A percentile compares a stretch with the other conserved stretches of the same genome.
Evolutionary conservation across 2,888 invertebrate genomes (phyloP).

Genomic region (Acanthopleura granulata): DNA sequence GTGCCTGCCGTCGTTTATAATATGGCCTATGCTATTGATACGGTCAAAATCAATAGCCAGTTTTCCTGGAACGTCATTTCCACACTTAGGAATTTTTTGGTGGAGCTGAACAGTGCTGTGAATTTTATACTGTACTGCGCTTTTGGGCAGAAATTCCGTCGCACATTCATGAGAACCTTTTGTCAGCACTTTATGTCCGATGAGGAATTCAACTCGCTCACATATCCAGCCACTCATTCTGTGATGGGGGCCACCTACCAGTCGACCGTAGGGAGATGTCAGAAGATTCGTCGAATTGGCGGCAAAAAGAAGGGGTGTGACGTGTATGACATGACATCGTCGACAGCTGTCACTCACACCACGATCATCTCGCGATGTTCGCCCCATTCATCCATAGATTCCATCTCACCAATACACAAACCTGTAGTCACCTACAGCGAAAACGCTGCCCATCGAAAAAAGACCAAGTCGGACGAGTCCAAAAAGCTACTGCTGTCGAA

Average conservation of each 20-base stretch:
- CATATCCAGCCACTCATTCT: constrained; percentile 31
- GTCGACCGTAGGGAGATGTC: constrained; percentile 13
- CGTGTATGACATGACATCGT: constrained; percentile 24
- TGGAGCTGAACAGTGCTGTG: constrained; percentile 96
- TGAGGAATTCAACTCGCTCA: constrained; percentile 53
- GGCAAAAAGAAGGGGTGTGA: constrained; percentile 8
- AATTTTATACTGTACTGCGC: constrained; percentile 98
- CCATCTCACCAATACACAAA: constrained; percentile 5
- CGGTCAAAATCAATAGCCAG: constrained; percentile 73
- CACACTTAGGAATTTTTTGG: constrained; percentile 81
- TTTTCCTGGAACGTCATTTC: constrained; percentile 72
- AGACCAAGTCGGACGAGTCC: constrained; percentile 1
- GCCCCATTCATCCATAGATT: constrained; percentile 29
- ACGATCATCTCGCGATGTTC: constrained; percentile 46
- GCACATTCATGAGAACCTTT: constrained; percentile 64
- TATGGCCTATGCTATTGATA: constrained; percentile 79
- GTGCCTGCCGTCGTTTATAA: constrained; percentile 75
- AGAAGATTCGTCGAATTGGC: constrained; percentile 1
- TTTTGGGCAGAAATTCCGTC: constrained; percentile 93
- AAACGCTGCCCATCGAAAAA: background rate
- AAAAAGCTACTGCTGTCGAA: constrained; percentile 12
- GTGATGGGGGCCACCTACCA: constrained; percentile 10
- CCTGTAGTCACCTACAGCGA: constrained; percentile 3
- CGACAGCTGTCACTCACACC: constrained; percentile 38
- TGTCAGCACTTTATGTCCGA: constrained; percentile 47